Percentiles rank a stretch among this genome's conserved stretches.
These are phyloP conservation scores for Alauda arvensis DNA, from an alignment of 2,797 vertebrate genomes.

Conservation along the genomic window DNA sequence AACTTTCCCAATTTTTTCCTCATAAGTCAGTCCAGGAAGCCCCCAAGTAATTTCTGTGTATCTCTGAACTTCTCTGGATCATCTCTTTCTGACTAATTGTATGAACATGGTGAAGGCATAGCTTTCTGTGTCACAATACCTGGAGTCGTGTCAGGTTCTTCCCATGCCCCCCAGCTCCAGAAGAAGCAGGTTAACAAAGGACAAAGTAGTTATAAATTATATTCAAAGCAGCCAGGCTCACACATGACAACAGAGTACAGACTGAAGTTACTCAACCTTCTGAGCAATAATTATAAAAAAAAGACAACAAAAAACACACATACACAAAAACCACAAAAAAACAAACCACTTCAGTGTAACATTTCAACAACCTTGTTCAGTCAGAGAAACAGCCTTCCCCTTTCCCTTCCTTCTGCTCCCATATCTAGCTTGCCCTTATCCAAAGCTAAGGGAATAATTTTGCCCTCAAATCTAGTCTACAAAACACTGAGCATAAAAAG, in stretches of 20 bases:
- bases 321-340: too few relatives aligned
- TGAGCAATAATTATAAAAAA: background rate
- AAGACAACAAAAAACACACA: background rate
- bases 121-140: slow-evolving; percentile 30
- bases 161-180: background rate
- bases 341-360: background rate
- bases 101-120: background rate
- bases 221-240: background rate
- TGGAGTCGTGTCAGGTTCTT: background rate
- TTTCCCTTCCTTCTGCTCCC: background rate
- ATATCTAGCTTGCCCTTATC: background rate
- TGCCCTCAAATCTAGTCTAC: background rate
- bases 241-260: background rate
- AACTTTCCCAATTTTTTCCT: slow-evolving; percentile 30
- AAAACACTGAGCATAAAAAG: background rate
- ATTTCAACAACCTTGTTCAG: background rate
- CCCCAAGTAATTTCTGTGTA: slow-evolving; percentile 14
- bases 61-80: slow-evolving; percentile 7
- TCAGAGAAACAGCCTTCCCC: background rate
- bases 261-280: background rate
- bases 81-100: background rate
- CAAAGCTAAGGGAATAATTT: background rate
- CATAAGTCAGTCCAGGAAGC: slow-evolving; percentile 26
- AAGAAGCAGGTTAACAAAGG: slow-evolving; percentile 7
- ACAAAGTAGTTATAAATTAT: background rate